phyloP scores from a whole-genome alignment of 2,797 vertebrate species.

The Naso thynnoides region DNA sequence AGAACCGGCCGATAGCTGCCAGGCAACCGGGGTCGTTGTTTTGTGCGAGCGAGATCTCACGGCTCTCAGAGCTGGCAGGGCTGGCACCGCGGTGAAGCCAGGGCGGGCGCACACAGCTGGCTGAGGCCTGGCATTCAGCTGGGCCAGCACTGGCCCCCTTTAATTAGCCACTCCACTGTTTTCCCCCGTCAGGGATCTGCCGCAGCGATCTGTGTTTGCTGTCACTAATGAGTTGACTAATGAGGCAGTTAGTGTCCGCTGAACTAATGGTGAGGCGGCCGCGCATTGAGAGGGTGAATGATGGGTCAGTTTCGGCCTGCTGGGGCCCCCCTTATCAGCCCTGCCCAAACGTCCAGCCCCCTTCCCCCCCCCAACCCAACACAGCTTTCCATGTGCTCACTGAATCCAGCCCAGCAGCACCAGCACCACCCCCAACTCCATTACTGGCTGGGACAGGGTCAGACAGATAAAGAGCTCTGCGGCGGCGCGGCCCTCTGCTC shows the following conservation, averaged over 20 bases:
- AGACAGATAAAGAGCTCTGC: constrained; percentile 83
- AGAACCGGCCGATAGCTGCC: constrained; percentile 75
- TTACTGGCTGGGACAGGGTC: constrained; percentile 71
- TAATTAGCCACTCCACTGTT: constrained; percentile 92
- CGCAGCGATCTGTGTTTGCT: constrained; percentile 89
- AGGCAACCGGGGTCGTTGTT: constrained; percentile 67
- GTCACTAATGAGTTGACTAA: constrained; percentile 95
- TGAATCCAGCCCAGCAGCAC: constrained; percentile 39
- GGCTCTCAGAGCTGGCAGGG: constrained; percentile 7
- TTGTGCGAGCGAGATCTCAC: constrained; percentile 15
- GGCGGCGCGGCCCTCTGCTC: constrained; percentile 61
- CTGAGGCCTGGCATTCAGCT: constrained; percentile 80
- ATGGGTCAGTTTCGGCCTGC: constrained; percentile 66
- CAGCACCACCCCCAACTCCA: constrained; percentile 27
- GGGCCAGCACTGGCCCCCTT: constrained; percentile 81
- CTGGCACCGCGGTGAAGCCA: constrained; percentile 28
- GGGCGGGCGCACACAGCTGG: constrained; percentile 84
- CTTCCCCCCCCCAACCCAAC: constrained; percentile 18
- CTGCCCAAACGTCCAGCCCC: constrained; percentile 62
- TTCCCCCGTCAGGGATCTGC: constrained; percentile 86
- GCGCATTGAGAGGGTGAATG: constrained; percentile 68
- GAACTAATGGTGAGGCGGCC: constrained; percentile 86
- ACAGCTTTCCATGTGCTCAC: constrained; percentile 50
- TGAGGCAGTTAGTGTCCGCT: constrained; percentile 93
- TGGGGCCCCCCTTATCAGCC: constrained; percentile 67